phyloP scores from a whole-genome alignment of 2,888 invertebrate genomes.

The Steinernema carpocapsae region DNA sequence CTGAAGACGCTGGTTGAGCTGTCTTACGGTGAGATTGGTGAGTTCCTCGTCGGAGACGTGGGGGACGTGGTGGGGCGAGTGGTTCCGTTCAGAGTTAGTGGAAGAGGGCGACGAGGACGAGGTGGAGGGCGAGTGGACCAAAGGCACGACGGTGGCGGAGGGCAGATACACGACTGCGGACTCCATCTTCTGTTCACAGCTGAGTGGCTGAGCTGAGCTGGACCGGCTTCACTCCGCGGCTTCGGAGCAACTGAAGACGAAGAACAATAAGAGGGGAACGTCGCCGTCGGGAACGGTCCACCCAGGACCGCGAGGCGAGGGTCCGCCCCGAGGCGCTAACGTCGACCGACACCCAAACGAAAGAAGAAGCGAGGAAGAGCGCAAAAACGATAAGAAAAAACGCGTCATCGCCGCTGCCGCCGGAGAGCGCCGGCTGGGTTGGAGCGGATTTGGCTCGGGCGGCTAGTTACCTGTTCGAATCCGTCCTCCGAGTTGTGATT shows the following conservation, averaged over 20 bases:
- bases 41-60: conserved; percentile 63
- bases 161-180: conserved; percentile 32
- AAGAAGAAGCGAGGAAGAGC: not conserved
- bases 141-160: conserved; percentile 31
- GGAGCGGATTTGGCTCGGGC: not conserved
- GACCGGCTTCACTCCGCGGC: conserved; percentile 65
- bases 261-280: not conserved
- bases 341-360: not conserved
- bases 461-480: conserved; percentile 59
- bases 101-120: conserved; percentile 32
- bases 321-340: conserved; percentile 12
- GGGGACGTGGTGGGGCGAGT: conserved; percentile 29
- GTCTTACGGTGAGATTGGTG: conserved; percentile 61
- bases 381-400: conserved; percentile 35
- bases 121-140: conserved; percentile 32
- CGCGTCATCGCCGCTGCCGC: conserved; percentile 22
- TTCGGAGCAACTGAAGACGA: conserved; percentile 63
- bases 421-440: not conserved
- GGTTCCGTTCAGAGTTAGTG: conserved; percentile 12
- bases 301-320: conserved; percentile 20
- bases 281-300: conserved; percentile 20
- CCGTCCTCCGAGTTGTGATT: conserved; percentile 48
- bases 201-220: conserved; percentile 63
- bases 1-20: conserved; percentile 66
- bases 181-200: conserved; percentile 44